phyloP scores from a whole-genome alignment of 2,888 invertebrate species.

The Pinctada fucata region DNA sequence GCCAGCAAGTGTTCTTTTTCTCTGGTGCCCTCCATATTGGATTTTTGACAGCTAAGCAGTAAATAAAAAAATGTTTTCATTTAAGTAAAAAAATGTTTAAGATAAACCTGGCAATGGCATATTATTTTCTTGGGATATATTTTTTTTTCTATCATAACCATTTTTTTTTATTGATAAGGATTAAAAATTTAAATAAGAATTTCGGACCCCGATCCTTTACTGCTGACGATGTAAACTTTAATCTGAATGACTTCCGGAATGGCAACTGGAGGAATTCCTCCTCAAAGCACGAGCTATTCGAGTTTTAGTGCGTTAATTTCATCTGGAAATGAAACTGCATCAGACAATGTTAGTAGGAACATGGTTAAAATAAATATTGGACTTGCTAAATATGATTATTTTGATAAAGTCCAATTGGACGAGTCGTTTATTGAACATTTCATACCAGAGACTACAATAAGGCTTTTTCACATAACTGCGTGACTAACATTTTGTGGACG shows the following conservation, averaged over 20 bases:
- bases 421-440: no score
- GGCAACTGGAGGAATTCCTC: constrained; percentile 22
- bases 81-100: no score
- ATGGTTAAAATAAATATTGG: neutral
- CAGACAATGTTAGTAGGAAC: constrained; percentile 20
- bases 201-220: neutral
- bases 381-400: neutral
- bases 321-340: neutral
- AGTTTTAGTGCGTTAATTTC: constrained; percentile 9
- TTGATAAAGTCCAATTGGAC: neutral
- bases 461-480: no score
- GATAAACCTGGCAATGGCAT: no score
- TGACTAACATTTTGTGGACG: no score
- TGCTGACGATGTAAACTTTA: constrained; percentile 25
- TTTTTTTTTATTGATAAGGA: no score
- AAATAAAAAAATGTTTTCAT: no score
- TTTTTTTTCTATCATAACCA: no score
- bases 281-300: constrained; percentile 3
- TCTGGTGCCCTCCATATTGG: constrained; percentile 66
- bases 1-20: constrained; percentile 70
- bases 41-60: neutral
- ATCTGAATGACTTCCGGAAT: neutral
- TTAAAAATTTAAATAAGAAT: no score
- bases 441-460: no score
- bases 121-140: no score